These are phyloP conservation scores for Meriones unguiculatus DNA, from an alignment of 2,113 vertebrate genomes.

Conservation along the genomic window DNA sequence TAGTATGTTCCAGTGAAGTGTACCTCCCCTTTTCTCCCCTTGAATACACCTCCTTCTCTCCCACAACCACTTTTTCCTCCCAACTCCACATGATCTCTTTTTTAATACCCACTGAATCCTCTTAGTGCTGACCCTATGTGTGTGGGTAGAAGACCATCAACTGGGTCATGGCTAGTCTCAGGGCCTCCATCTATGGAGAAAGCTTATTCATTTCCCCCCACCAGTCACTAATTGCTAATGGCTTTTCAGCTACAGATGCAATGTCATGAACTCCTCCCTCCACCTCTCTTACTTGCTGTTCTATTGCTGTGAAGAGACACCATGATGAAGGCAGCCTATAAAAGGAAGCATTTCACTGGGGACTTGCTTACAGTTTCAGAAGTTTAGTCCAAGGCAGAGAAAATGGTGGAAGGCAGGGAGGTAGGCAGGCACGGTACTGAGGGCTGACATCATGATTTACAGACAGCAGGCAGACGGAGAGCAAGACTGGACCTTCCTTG, in stretches of 20 bases:
- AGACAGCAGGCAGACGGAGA: not conserved
- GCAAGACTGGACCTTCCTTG: not conserved
- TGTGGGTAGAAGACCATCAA: no score
- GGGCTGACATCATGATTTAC: not conserved
- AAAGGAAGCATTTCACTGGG: not conserved
- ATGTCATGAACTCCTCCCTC: not conserved
- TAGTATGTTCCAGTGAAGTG: not conserved
- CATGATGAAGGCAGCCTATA: not conserved
- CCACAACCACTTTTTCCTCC: accelerated
- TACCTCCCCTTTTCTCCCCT: no score
- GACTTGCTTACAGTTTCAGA: not conserved
- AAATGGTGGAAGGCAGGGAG: not conserved
- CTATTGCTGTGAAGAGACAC: not conserved
- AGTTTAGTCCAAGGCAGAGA: not conserved
- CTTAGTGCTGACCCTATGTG: not conserved
- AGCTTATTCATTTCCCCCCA: not conserved
- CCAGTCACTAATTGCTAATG: no score
- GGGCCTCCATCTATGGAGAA: not conserved
- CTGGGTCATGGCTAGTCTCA: not conserved
- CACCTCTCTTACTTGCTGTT: no score
- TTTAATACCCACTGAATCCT: no score
- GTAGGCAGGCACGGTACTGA: not conserved
- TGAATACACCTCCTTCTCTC: not conserved
- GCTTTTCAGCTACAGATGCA: not conserved
- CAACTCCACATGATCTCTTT: not conserved